These are phyloP conservation scores for Perizoma affinitatum DNA, from an alignment of 2,888 invertebrate species.

Conservation along the genomic window DNA sequence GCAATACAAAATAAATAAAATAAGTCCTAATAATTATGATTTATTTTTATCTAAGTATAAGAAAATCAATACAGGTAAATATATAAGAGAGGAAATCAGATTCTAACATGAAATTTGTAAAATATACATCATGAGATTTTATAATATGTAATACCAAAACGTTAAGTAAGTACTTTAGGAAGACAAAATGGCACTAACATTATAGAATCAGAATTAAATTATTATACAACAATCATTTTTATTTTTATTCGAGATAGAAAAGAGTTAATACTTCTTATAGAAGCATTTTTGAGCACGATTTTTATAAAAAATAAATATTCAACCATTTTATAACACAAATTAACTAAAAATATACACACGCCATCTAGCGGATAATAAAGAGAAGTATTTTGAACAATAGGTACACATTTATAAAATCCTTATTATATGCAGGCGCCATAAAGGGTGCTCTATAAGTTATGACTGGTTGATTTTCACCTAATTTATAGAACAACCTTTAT, in stretches of 20 bases:
- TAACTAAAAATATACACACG: constrained; percentile 12
- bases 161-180: too few relatives aligned
- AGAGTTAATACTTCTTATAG: constrained; percentile 26
- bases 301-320: constrained; percentile 19
- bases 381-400: constrained; percentile 10
- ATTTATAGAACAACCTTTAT: constrained; percentile 9
- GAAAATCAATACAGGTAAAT: constrained; percentile 6
- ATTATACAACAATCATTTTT: constrained; percentile 20
- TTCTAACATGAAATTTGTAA: constrained; percentile 11
- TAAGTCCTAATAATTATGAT: constrained; percentile 13
- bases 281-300: constrained; percentile 26
- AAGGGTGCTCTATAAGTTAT: too few relatives aligned
- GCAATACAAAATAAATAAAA: too few relatives aligned
- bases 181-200: constrained; percentile 6
- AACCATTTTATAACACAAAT: constrained; percentile 21
- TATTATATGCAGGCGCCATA: neutral
- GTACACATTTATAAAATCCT: constrained; percentile 11
- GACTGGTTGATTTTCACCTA: neutral
- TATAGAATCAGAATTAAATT: neutral
- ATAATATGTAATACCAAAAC: too few relatives aligned
- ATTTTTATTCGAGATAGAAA: constrained; percentile 15
- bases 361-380: too few relatives aligned
- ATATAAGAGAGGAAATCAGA: constrained; percentile 5
- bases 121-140: neutral
- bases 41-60: constrained; percentile 17